Base-by-base conservation (phyloP, 2,113 vertebrate genomes). In the Percopsis transmontana region DNA sequence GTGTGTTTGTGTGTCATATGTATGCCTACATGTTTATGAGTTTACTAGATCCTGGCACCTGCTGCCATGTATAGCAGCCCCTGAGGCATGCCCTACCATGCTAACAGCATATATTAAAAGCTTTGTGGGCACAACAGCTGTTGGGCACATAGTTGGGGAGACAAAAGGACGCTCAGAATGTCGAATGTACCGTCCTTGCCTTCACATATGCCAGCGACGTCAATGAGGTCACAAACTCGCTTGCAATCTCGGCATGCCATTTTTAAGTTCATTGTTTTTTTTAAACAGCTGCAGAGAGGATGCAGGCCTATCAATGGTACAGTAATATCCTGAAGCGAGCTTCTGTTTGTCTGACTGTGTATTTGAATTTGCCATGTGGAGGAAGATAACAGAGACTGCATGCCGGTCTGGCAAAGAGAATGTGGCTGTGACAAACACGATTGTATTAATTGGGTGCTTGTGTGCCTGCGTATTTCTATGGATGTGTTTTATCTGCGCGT, bases 121-220 rank as follows among this genome's bases (percentile, higher is more conserved):
- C 67, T 79, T 80, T 82, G 68, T 66, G 59, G 83, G 65, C 65
- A 73, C 66, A 88, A 85, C 88, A 90, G 86, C 87, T 91, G 90
- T 73, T 23, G 68, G 63, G 57, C 55, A 15, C 53, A 55, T 78
- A 40, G 2, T 15, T 55, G 47, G 73, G 61, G 55, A 68, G 81
- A 78, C 76, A 58, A 66, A 65, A 73, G 60, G 55, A 64, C 65
- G 70, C 42, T 12, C 12, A 45, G 2, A 16, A 45, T 45, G 42
- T 1, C 15, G 12, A 2, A 2, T 16, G 42, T 16, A 10, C 42
- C 42, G 40, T 16, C 8, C 5, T 33, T 33, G 27, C 27, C 27
- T 6, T 33, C 5, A 33, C 27, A 7, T 33, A 7, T 33, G 27
- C 27, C 27, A 33, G 27, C 27, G 3, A 33, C 3, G 27, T 33